Conservation (phyloP, 1,140 invertebrate species). For the Zophobas atratus region DNA sequence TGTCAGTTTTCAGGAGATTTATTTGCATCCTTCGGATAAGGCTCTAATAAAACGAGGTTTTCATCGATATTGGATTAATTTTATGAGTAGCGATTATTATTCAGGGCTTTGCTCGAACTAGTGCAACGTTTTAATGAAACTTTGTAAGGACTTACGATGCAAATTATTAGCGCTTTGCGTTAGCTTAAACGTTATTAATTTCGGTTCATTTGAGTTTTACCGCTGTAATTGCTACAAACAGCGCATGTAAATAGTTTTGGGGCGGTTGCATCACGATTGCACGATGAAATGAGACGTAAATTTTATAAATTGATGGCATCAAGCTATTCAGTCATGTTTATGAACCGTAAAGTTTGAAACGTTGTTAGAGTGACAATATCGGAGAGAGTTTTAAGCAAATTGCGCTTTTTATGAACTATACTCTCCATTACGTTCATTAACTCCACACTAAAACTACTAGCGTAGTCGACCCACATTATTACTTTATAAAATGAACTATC, state of each 20-base stretch:
- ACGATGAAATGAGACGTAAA: constrained; percentile 20
- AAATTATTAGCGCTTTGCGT: constrained; percentile 33
- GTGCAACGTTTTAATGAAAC: constrained; percentile 42
- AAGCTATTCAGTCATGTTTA: constrained; percentile 34
- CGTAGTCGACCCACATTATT: neutral
- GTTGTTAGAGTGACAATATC: constrained; percentile 23
- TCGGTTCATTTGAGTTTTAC: constrained; percentile 4
- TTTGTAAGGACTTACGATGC: constrained; percentile 30
- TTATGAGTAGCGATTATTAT: constrained; percentile 37
- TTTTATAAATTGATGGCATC: constrained; percentile 11
- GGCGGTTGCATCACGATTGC: neutral
- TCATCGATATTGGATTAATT: constrained; percentile 45
- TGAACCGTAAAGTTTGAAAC: constrained; percentile 26
- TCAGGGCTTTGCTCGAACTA: constrained; percentile 17
- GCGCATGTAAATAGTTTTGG: too few relatives aligned
- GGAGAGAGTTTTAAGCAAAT: constrained; percentile 25
- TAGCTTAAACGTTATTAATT: constrained; percentile 27
- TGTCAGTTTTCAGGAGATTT: constrained; percentile 40
- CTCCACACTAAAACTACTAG: constrained; percentile 21
- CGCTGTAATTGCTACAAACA: neutral
- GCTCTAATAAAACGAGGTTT: constrained; percentile 30
- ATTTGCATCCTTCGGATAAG: constrained; percentile 27
- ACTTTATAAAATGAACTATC: too few relatives aligned
- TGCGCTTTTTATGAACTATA: constrained; percentile 8
- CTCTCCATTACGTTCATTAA: neutral